Base-by-base conservation (phyloP, 2,888 invertebrate genomes). In the Gryllus longicercus region DNA sequence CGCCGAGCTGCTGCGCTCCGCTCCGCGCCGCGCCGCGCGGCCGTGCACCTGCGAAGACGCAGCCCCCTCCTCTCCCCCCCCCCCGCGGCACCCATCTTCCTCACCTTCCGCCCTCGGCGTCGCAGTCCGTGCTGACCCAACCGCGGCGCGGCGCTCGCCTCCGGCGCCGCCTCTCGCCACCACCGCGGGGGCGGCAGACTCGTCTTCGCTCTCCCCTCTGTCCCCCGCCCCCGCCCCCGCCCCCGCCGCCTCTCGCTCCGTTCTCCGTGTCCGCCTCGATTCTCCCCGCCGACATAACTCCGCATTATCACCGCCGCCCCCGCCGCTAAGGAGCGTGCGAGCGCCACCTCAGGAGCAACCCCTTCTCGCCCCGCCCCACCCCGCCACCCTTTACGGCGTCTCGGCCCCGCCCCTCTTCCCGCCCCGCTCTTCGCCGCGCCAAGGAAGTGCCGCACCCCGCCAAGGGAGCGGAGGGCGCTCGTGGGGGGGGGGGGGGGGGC, bases 271-370 rank as follows among this genome's bases (percentile, higher is more conserved):
- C 63, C 63, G 63, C 63, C 63, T 5, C 63, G 63, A 63, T 63
- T 63, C 63, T 63, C 63, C n/a, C n/a, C 16, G 63, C 63, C 63
- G 16, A 63, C 63, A 63, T 63, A 63, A 63, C 63, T 63, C n/a
- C 63, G 63, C 63, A 63, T 63, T 63, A 63, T 63, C 63, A 63
- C 63, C 63, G 63, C 14, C 63, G 63, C 63, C 63, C 63, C 63
- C 63, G n/a, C 63, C 16, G 16, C 1, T 8, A 14, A 8, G n/a
- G 63, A 63, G 63, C 14, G 63, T 63, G 63, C 14, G 63, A 18
- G 63, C 14, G 63, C 63, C 63, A 63, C 63, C 63, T 63, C n/a
- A n/a, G 63, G 14, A 63, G 63, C n/a, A n/a, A 18, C 63, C 63
- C 63, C 63, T 63, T 63, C 63, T n/a, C 63, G 38, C 63, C 63